Percentiles rank a stretch among this genome's conserved stretches.
Conservation (phyloP, 1,140 invertebrate genomes). For the Solen grandis region DNA sequence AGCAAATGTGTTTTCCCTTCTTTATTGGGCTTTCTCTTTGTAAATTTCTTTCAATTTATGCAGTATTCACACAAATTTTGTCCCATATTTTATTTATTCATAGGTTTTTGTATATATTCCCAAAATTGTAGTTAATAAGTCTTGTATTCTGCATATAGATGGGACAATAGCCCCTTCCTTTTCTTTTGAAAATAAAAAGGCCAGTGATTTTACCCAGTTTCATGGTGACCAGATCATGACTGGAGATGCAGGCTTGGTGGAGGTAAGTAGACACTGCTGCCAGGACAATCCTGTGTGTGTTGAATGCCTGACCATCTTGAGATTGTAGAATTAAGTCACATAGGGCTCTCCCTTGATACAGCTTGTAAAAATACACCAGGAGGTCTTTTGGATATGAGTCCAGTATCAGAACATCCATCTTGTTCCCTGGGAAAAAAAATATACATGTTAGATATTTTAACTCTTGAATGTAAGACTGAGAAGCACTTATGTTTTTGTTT, state of each 20-base stretch:
- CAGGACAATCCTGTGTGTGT: constrained; percentile 44
- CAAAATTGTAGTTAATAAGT: background rate
- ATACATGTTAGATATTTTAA: no score
- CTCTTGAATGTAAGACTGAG: no score
- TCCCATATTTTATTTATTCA: no score
- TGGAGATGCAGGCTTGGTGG: background rate
- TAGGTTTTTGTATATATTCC: background rate
- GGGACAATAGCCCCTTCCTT: background rate
- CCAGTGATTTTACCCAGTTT: background rate
- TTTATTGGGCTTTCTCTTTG: no score
- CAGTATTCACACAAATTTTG: no score
- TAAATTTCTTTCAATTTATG: no score
- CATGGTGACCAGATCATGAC: background rate
- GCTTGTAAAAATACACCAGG: constrained; percentile 17
- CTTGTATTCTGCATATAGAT: background rate
- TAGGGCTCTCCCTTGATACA: constrained; percentile 30
- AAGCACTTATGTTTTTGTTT: no score
- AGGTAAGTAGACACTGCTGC: constrained; percentile 38
- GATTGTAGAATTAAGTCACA: constrained; percentile 37
- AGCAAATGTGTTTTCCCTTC: no score
- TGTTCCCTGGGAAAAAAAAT: no score
- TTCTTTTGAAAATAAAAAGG: background rate
- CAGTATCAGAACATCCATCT: constrained; percentile 7
- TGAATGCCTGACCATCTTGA: constrained; percentile 30
- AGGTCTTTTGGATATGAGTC: background rate